phyloP scores from a whole-genome alignment of 2,113 vertebrate species.

The Dermatemys mawii region DNA sequence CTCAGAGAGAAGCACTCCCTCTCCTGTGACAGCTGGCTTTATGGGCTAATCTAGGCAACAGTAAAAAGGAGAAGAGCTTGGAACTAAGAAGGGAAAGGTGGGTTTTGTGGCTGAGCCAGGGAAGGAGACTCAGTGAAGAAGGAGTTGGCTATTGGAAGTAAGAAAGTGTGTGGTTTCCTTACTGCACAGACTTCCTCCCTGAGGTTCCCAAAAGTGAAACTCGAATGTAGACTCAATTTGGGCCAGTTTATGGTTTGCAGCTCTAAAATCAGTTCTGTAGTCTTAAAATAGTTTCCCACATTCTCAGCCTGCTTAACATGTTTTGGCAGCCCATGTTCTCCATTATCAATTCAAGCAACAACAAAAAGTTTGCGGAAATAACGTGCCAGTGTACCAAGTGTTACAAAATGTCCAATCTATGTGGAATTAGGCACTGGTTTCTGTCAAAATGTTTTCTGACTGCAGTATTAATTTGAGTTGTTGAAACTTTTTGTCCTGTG shows the following conservation, averaged over 20 bases:
- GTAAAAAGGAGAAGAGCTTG: background rate
- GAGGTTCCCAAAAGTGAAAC: background rate
- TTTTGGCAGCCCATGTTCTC: conserved; percentile 25
- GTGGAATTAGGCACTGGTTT: conserved; percentile 7
- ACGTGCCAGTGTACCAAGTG: conserved; percentile 18
- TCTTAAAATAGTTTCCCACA: conserved; percentile 24
- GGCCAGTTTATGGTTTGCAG: conserved; percentile 19
- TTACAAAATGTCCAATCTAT: conserved; percentile 39
- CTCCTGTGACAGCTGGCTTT: background rate
- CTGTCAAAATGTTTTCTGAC: conserved; percentile 10
- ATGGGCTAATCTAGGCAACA: conserved; percentile 5
- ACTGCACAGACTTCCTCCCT: background rate
- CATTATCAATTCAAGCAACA: background rate
- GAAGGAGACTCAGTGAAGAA: background rate
- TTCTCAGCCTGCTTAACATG: conserved; percentile 20
- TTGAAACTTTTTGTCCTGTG: conserved; percentile 28
- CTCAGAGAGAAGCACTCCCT: background rate
- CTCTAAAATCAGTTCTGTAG: conserved; percentile 15
- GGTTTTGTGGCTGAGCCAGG: background rate
- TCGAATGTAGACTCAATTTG: background rate
- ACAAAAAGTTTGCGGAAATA: background rate
- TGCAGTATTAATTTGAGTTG: background rate
- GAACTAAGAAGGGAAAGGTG: background rate
- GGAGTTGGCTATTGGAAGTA: background rate
- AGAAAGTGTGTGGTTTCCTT: background rate